Evolutionary conservation across 2,888 invertebrate species (phyloP), one percentile per base, ranked within the genome.

Genomic region (Lochmaea capreae): DNA sequence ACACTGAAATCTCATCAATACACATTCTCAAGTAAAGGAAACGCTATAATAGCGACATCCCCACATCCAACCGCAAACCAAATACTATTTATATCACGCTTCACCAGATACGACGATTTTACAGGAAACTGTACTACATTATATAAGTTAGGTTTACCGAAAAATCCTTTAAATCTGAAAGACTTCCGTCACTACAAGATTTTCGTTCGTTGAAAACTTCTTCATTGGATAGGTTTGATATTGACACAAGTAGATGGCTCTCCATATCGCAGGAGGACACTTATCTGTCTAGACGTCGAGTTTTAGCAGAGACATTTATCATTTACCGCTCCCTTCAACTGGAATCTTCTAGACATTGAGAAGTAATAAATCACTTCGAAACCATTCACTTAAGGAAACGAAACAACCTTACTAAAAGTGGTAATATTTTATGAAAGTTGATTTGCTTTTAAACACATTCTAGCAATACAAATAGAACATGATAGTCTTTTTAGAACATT

Each of bases 171-270:
- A 11, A n/a, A 11, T 11, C n/a, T 52, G 33, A 33, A 33, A 10
- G 33, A 52, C 26, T 12, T 46, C 14, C 33, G 33, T 39, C 9
- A 22, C 16, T 59, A 46, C 46, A 67, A 67, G 59, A 67, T 67
- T 59, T 67, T 59, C 43, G 16, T 33, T 67, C 46, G 43, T 46
- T 59, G 46, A 67, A 59, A 59, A 46, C 39, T 42, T 67, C 59
- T 59, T 59, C 59, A 59, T 59, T 67, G 67, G 46, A 67, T 46
- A 26, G 46, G 59, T 67, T 58, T 58, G 43, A 58, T 67, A 67
- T 67, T 67, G 67, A 67, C 67, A 26, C 67, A 59, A 67, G 16
- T 58, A 59, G 59, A 67, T 33, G 67, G 67, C 59, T 59, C 67
- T 67, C 59, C 59, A 46, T 67, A 67, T 46, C 67, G n/a, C 22